phyloP scores from a whole-genome alignment of 2,888 invertebrate genomes.

The Cataglyphis albicans region DNA sequence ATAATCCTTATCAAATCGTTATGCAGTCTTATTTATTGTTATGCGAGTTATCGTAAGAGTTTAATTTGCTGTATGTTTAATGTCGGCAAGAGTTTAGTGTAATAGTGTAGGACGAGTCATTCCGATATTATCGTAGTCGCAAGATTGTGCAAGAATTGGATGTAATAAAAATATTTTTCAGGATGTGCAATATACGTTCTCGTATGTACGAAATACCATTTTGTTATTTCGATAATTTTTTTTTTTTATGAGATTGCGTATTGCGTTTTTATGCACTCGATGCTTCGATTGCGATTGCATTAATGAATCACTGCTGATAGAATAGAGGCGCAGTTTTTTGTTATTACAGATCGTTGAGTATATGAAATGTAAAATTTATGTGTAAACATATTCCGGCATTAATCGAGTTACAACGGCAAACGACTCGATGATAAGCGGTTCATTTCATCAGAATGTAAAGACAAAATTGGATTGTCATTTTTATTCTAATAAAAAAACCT shows the following conservation, averaged over 20 bases:
- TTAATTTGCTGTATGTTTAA: conserved; percentile 40
- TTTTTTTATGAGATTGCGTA: conserved; percentile 17
- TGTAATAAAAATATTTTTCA: conserved; percentile 34
- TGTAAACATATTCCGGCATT: conserved; percentile 28
- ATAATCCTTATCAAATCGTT: conserved; percentile 53
- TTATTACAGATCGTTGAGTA: background rate
- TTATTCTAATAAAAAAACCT: conserved; percentile 51
- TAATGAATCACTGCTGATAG: background rate
- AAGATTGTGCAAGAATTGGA: conserved; percentile 12
- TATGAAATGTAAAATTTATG: conserved; percentile 17
- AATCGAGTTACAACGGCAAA: conserved; percentile 39
- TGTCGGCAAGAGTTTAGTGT: conserved; percentile 29
- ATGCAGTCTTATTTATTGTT: conserved; percentile 56
- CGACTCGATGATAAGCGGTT: conserved; percentile 13
- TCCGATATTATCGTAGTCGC: conserved; percentile 39
- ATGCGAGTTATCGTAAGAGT: conserved; percentile 38
- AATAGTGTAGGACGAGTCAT: conserved; percentile 49
- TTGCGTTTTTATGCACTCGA: conserved; percentile 20
- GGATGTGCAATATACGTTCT: conserved; percentile 20
- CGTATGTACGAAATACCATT: conserved; percentile 6
- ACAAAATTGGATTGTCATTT: conserved; percentile 40
- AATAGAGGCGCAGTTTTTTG: background rate
- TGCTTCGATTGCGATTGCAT: background rate
- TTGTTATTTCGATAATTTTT: conserved; percentile 25
- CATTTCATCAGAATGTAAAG: conserved; percentile 17